Conservation (phyloP, 2,888 invertebrate genomes). For the Lithophane semibrunnea region DNA sequence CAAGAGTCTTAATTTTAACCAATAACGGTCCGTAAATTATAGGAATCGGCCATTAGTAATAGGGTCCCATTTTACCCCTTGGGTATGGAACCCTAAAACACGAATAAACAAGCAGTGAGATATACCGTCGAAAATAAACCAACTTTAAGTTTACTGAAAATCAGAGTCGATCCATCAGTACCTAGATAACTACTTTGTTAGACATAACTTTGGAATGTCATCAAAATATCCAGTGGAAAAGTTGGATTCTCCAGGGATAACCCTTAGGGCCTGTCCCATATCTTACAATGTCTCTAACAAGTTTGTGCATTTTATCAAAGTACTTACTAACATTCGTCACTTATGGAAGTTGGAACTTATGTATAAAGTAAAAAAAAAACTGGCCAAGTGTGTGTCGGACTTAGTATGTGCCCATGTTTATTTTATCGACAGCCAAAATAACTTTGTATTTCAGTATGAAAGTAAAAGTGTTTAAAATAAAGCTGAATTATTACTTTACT, state of each 20-base stretch:
- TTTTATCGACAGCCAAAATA: not conserved
- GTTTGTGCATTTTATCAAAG: constrained; percentile 16
- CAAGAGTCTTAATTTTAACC: too few species aligned
- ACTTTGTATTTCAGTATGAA: not conserved
- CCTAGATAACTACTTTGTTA: not conserved
- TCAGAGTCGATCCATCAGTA: constrained; percentile 11
- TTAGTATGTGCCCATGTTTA: not conserved
- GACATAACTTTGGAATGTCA: constrained; percentile 30
- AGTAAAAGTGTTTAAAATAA: not conserved
- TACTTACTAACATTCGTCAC: not conserved
- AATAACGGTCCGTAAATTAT: too few species aligned
- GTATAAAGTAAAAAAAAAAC: not conserved
- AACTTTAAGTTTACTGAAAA: constrained; percentile 14
- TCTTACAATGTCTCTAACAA: constrained; percentile 28
- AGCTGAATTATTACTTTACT: not conserved
- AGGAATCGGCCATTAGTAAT: too few species aligned
- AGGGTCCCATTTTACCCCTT: too few species aligned
- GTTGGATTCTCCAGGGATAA: constrained; percentile 24
- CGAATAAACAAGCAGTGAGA: too few species aligned
- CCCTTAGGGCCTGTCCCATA: constrained; percentile 15
- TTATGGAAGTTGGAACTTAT: not conserved
- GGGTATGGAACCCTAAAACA: too few species aligned
- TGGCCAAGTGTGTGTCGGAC: too few species aligned
- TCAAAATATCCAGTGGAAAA: constrained; percentile 39
- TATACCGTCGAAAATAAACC: too few species aligned